Evolutionary conservation across 2,888 invertebrate genomes (phyloP), one percentile per base, ranked within the genome.

Genomic region (Drosophila silvestris): DNA sequence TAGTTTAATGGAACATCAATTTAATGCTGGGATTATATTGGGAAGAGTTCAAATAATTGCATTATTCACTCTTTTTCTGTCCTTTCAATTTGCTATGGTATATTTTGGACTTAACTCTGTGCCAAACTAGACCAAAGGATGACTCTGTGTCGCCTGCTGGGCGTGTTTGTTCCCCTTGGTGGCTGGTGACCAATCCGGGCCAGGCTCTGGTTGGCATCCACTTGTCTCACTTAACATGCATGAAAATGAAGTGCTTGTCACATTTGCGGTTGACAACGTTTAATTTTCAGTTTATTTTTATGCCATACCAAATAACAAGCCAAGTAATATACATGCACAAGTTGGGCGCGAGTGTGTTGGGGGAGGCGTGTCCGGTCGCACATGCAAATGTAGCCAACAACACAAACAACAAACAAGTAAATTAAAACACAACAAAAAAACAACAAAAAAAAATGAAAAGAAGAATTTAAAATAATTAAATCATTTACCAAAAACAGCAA

Each of bases 181-280:
- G 59, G 52, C 33, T 61, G 74, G 56, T 56, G 80, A 73, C 62
- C 73, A 72, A 72, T 70, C 62, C 73, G 57, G 63, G 44, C 19
- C 52, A 47, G 41, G 57, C 47, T 76, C 72, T 62, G 69, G 61
- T 35, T 71, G 68, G 68, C 81, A 70, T 68, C 69, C 70, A 77
- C 81, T 83, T 83, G 78, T 69, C 84, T 74, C 83, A 73, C 74
- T 87, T 88, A 85, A 77, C 88, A 85, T 82, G 76, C 81, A 85
- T 82, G 90, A 85, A 85, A 89, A 85, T 85, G 84, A 85, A 90
- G 85, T 85, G 88, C 85, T 79, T 85, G 85, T 85, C 85, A 89
- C 90, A 85, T 89, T 85, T 89, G 85, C 85, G 85, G 85, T 85
- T 87, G 85, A 90, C 82, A 90, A 82, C 90, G 90, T 88, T 87